Base-by-base conservation (phyloP, 2,113 vertebrate genomes). In the Corynorhinus townsendii region DNA sequence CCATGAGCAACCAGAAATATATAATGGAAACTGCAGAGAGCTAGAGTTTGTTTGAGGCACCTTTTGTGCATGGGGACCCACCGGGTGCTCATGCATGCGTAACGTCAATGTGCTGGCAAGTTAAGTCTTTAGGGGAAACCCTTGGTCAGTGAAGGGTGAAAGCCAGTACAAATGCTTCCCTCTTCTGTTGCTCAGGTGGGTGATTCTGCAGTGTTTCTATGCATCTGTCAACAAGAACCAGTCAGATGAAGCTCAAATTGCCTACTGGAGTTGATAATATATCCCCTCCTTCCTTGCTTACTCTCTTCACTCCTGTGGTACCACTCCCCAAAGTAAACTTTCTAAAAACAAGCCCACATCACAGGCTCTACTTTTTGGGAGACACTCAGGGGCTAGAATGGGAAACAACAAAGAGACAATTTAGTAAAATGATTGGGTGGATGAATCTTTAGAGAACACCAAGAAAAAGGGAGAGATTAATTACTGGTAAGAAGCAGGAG, bases 61-160 rank as follows among this genome's bases (percentile, higher is more conserved):
- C 16, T 59, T 66, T 49, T 72, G 35, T 16, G 71, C 11, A 45
- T 5, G 30, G 35, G 43, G 59, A 40, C 22, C 9, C 77, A 14
- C 22, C 3, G 4, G 38, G 24, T 7, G 16, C 64, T 43, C 35
- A 24, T 0, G 5, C 9, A 26, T 33, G 43, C 11, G 11, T 10
- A 45, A 47, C 3, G 8, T 72, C 22, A 5, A n/a, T n/a, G 20
- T 54, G 38, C 56, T 20, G 33, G 71, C 35, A 26, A 73, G 30
- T 28, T 54, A n/a, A n/a, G 35, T 73, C 49, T 83, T 64, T 30
- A 20, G 66, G 28, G 75, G 12, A 22, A 75, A 47, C 66, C 26
- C 75, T 19, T n/a, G 33, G 47, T 71, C 54, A 49, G 7, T 2
- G 72, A 19, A 79, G 47, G 54, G 20, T 14, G n/a, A 30, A 30